A percentile compares a stretch with the other conserved stretches of the same genome.
Evolutionary conservation across 1,140 invertebrate species (phyloP).

Genomic region (Drosophila nigromelanica): DNA sequence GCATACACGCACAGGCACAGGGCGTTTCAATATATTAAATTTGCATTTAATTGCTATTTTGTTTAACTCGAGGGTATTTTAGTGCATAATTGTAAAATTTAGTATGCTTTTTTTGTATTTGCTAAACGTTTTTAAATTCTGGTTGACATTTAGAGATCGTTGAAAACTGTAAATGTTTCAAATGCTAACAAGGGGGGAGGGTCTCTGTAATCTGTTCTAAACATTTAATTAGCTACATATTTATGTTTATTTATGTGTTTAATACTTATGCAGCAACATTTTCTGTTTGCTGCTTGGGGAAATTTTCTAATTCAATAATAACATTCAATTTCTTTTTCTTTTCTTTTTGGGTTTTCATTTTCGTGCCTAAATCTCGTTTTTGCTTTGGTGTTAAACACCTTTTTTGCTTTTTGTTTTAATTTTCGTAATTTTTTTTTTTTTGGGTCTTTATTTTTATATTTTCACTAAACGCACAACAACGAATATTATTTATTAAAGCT

Average conservation of each 20-base stretch:
- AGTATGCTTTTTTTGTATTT: slow-evolving; percentile 17
- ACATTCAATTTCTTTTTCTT: slow-evolving; percentile 32
- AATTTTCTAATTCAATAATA: slow-evolving; percentile 32
- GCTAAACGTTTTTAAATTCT: slow-evolving; percentile 38
- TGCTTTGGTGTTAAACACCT: slow-evolving; percentile 74
- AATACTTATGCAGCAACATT: slow-evolving; percentile 70
- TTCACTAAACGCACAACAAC: slow-evolving; percentile 65
- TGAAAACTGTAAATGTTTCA: slow-evolving; percentile 42
- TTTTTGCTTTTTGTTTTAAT: slow-evolving; percentile 72
- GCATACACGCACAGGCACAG: not conserved
- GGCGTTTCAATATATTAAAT: slow-evolving; percentile 10
- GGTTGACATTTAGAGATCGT: slow-evolving; percentile 55
- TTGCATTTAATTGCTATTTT: slow-evolving; percentile 21
- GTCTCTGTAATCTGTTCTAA: slow-evolving; percentile 53
- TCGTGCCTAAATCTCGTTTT: slow-evolving; percentile 24
- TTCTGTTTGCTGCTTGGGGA: slow-evolving; percentile 55
- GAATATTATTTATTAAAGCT: slow-evolving; percentile 63
- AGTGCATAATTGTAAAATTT: slow-evolving; percentile 44
- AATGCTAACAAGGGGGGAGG: slow-evolving; percentile 58
- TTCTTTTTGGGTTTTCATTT: slow-evolving; percentile 20
- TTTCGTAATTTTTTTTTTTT: slow-evolving; percentile 55
- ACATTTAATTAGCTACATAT: slow-evolving; percentile 74
- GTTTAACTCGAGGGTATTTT: slow-evolving; percentile 42
- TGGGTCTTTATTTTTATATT: slow-evolving; percentile 28
- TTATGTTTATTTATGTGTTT: slow-evolving; percentile 35